Base-by-base conservation (phyloP, 2,888 invertebrate species). In the Hydropsyche betteni region DNA sequence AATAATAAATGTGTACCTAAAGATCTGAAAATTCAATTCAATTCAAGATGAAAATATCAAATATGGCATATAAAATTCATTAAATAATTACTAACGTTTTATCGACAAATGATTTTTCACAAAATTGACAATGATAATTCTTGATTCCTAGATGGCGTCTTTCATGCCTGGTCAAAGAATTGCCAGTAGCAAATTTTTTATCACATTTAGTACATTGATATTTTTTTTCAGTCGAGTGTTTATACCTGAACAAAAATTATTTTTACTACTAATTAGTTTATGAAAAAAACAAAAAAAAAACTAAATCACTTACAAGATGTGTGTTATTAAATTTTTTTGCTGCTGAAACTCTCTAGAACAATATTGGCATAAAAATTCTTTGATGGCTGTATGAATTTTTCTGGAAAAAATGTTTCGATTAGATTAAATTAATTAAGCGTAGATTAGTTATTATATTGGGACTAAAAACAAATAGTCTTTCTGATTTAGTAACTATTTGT, bases 111-210 rank as follows among this genome's bases (percentile, higher is more conserved):
- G 83, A 80, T 76, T 85, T 85, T 14, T 84, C 83, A 78, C 86
- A 86, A 10, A 82, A 83, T 75, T 82, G 83, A 78, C 86, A 86
- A 55, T 81, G 81, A 80, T 81, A 84, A 75, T 81, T 82, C 77
- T 85, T 85, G 58, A 84, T 84, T n/a, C 84, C 85, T 69, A 82
- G 82, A 80, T 86, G 85, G 5, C 83, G 83, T 76, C 83, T 84
- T 80, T 84, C 82, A 78, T 86, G 85, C 0, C 84, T 82, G 77
- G 85, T 85, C 24, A 85, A 77, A 80, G 85, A 85, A 78, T 85
- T 85, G 76, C 85, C 84, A 0, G 85, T 85, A 0, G 85, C 85
- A 80, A 86, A 86, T 33, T 81, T 81, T 80, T 86, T 86, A 53
- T 82, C 79, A 77, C 85, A 86, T 4, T 84, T 80, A 7, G 81